Percentiles rank a stretch among this genome's conserved stretches.
These are phyloP conservation scores for Zaprionus gabonicus DNA, from an alignment of 1,140 invertebrate species.

Conservation along the genomic window DNA sequence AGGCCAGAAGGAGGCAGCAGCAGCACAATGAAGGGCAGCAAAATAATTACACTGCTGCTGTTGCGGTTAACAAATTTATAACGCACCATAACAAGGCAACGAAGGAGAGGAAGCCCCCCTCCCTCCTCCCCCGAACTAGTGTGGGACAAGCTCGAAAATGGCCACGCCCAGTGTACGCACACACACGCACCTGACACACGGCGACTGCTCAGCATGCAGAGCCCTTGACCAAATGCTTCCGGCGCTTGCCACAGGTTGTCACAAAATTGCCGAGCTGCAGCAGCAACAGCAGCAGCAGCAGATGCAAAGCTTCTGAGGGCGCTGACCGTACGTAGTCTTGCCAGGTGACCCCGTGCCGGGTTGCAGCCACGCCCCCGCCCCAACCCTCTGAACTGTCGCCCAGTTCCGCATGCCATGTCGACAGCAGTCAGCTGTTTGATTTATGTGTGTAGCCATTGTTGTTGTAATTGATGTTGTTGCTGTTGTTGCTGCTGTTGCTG, in stretches of 20 bases:
- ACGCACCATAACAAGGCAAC: conserved; percentile 55
- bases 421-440: conserved; percentile 81
- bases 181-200: conserved; percentile 17
- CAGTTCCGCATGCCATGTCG: conserved; percentile 54
- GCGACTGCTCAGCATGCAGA: conserved; percentile 15
- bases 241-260: conserved; percentile 75
- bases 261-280: conserved; percentile 65
- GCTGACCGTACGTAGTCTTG: conserved; percentile 15
- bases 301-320: conserved; percentile 54
- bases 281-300: conserved; percentile 42
- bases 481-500: conserved; percentile 38
- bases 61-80: conserved; percentile 80
- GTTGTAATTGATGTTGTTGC: conserved; percentile 20
- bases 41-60: conserved; percentile 52
- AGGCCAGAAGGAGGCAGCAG: conserved; percentile 12
- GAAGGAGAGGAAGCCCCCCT: background rate
- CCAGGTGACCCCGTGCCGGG: conserved; percentile 33
- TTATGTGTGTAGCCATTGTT: conserved; percentile 50
- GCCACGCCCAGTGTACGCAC: conserved; percentile 38
- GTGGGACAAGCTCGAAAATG: conserved; percentile 59
- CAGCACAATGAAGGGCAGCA: conserved; percentile 14
- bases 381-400: no score
- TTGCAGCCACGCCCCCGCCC: background rate
- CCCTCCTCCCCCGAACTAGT: conserved; percentile 10
- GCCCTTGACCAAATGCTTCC: conserved; percentile 70